These are phyloP conservation scores for Chromobotia macracanthus DNA, from an alignment of 2,797 vertebrate species.

Conservation along the genomic window DNA sequence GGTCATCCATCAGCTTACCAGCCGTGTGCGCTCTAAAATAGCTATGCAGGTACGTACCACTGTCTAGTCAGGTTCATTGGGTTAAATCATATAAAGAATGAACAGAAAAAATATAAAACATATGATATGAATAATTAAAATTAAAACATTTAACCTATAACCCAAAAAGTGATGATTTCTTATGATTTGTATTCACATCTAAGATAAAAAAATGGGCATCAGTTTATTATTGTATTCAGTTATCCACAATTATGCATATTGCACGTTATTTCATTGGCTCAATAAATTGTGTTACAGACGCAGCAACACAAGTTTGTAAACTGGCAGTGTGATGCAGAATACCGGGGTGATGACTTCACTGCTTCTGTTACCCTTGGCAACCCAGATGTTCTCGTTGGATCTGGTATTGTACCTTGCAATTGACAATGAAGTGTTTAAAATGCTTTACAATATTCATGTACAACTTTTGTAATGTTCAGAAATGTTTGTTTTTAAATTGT, in stretches of 20 bases:
- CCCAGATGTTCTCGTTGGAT: conserved; percentile 88
- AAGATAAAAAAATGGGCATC: too few species aligned
- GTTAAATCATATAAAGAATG: background rate
- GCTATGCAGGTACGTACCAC: conserved; percentile 80
- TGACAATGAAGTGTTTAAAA: background rate
- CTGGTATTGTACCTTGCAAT: conserved; percentile 75
- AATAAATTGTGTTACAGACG: conserved; percentile 73
- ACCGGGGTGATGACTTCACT: conserved; percentile 86
- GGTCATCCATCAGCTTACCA: conserved; percentile 87
- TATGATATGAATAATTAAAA: background rate
- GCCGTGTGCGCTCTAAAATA: conserved; percentile 85
- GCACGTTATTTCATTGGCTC: too few species aligned
- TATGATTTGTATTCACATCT: too few species aligned
- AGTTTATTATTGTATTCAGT: too few species aligned
- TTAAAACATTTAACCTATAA: too few species aligned
- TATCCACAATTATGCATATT: too few species aligned
- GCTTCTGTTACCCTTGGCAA: conserved; percentile 87
- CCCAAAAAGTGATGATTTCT: too few species aligned
- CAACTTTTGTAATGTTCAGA: background rate
- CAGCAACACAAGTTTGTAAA: conserved; percentile 94
- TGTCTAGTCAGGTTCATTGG: background rate
- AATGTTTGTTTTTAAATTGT: background rate
- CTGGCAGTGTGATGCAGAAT: conserved; percentile 92
- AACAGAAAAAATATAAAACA: background rate
- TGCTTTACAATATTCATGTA: background rate